These are phyloP conservation scores for Ommatoiulus sabulosus DNA, from an alignment of 2,888 invertebrate genomes.

Conservation along the genomic window DNA sequence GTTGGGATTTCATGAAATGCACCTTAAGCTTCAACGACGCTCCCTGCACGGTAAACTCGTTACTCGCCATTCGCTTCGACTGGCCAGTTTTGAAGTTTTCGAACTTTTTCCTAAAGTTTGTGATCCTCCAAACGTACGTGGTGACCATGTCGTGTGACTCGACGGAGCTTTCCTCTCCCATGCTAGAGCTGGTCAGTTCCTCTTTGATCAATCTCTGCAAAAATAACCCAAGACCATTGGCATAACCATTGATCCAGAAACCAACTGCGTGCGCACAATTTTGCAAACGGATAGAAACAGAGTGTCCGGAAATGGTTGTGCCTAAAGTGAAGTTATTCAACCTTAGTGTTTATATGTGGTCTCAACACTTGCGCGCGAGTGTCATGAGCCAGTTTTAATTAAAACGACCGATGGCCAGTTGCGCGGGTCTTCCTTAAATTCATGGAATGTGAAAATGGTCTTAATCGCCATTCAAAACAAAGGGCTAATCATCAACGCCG, in stretches of 20 bases:
- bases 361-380: no score
- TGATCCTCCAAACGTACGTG: neutral
- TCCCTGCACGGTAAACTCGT: neutral
- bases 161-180: neutral
- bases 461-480: no score
- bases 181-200: neutral
- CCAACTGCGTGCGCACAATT: neutral
- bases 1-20: neutral
- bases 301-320: neutral
- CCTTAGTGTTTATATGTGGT: neutral
- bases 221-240: neutral
- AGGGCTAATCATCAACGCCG: no score
- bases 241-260: neutral
- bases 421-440: no score
- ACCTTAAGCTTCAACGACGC: neutral
- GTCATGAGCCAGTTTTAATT: no score
- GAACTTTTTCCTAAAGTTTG: neutral
- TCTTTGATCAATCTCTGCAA: slow-evolving; percentile 2
- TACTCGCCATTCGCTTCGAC: neutral
- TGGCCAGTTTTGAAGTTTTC: neutral
- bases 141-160: neutral
- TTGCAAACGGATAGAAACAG: neutral
- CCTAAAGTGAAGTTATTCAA: neutral
- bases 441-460: no score
- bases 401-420: no score